A percentile compares a stretch with the other conserved stretches of the same genome.
phyloP scores from a whole-genome alignment of 2,113 vertebrate species.

The Dolichotis patagonum region DNA sequence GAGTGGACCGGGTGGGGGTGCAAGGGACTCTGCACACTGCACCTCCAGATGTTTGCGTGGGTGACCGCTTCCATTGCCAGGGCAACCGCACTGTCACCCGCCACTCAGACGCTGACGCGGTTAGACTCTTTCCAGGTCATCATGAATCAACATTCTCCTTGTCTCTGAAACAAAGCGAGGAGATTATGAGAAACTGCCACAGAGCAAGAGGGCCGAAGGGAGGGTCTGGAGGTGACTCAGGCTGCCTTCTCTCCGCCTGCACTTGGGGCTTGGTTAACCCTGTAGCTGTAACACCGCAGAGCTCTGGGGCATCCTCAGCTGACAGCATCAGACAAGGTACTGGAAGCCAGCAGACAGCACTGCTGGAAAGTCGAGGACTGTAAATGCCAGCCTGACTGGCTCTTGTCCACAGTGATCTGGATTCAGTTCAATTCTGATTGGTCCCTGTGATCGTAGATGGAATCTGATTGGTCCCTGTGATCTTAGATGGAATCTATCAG shows the following conservation, averaged over 20 bases:
- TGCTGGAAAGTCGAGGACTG: not conserved
- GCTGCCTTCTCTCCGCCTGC: no score
- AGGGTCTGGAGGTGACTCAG: not conserved
- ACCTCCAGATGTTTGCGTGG: not conserved
- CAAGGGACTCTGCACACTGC: not conserved
- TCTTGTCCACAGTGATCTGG: not conserved
- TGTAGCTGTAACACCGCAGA: not conserved
- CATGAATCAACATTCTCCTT: not conserved
- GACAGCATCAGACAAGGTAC: not conserved
- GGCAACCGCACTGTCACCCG: not conserved
- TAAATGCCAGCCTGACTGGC: no score
- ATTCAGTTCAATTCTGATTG: not conserved
- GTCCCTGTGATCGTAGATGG: not conserved
- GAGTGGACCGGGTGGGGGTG: not conserved
- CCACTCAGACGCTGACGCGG: not conserved
- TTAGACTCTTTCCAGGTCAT: not conserved
- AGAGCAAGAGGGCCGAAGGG: not conserved
- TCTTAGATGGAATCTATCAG: not conserved
- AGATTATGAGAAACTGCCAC: not conserved
- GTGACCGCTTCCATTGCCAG: not conserved
- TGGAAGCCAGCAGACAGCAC: not conserved
- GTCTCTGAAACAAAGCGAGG: not conserved
- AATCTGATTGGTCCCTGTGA: not conserved
- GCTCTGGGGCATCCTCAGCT: not conserved
- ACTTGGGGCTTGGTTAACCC: not conserved